These are phyloP conservation scores for Siniperca chuatsi DNA, from an alignment of 2,113 vertebrate genomes.

Conservation along the genomic window DNA sequence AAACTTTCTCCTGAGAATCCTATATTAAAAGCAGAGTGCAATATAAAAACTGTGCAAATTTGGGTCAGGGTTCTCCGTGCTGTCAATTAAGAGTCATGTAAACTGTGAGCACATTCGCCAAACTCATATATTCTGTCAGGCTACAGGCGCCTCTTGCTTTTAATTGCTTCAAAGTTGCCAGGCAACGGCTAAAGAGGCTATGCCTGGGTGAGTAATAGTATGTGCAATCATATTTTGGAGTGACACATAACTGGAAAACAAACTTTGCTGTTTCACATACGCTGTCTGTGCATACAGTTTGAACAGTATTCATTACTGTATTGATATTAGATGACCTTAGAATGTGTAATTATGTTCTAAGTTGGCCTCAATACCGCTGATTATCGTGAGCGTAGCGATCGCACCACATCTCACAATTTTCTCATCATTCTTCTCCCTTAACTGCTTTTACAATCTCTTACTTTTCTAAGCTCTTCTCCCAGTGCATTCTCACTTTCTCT, in stretches of 20 bases:
- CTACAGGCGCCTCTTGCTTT: constrained; percentile 29
- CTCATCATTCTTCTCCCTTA: constrained; percentile 23
- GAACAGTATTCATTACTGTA: constrained; percentile 24
- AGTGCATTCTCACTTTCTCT: constrained; percentile 14
- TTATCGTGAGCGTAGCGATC: neutral
- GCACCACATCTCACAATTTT: constrained; percentile 3
- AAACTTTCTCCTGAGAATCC: constrained; percentile 61
- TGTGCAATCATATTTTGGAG: constrained; percentile 24
- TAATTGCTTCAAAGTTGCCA: constrained; percentile 68
- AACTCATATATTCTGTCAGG: constrained; percentile 48
- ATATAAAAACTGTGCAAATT: constrained; percentile 48
- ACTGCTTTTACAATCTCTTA: constrained; percentile 16
- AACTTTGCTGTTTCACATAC: neutral
- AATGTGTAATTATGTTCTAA: constrained; percentile 38
- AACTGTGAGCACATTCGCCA: constrained; percentile 38
- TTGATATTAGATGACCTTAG: constrained; percentile 49
- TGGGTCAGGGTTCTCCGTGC: constrained; percentile 62
- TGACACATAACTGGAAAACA: constrained; percentile 18
- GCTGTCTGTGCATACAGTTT: neutral
- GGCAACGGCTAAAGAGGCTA: constrained; percentile 55
- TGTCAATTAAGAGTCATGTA: constrained; percentile 56
- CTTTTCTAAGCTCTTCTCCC: constrained; percentile 27
- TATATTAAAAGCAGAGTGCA: constrained; percentile 52
- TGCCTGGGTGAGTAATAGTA: constrained; percentile 21
- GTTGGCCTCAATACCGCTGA: constrained; percentile 24